phyloP scores from a whole-genome alignment of 1,140 invertebrate species.

The Bombus ignitus region DNA sequence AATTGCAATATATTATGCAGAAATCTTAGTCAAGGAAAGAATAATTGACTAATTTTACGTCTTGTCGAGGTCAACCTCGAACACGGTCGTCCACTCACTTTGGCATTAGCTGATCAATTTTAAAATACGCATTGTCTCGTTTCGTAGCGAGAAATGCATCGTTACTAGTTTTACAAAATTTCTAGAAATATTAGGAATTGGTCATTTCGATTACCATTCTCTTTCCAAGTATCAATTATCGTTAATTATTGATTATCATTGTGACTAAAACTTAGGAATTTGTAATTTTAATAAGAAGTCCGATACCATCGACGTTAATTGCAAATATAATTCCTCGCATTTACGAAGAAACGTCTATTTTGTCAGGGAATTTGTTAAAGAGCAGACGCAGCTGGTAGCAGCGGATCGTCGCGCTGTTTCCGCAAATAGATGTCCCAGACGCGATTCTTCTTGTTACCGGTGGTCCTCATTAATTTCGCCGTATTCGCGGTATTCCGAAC shows the following conservation, averaged over 20 bases:
- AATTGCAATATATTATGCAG: background rate
- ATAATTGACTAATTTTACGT: background rate
- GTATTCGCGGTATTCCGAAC: conserved; percentile 16
- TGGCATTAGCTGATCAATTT: too few species aligned
- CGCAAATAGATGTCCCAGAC: conserved; percentile 13
- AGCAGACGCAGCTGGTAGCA: background rate
- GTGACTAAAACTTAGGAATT: too few species aligned
- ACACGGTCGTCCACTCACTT: too few species aligned
- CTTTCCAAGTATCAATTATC: too few species aligned
- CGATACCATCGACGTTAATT: background rate
- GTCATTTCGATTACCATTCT: too few species aligned
- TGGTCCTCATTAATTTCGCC: conserved; percentile 38
- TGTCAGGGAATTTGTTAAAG: background rate
- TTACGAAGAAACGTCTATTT: background rate
- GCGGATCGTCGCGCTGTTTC: background rate
- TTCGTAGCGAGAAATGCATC: too few species aligned
- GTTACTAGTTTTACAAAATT: too few species aligned
- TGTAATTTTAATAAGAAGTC: background rate
- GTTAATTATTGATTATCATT: too few species aligned
- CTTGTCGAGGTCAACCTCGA: background rate
- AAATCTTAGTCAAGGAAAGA: background rate
- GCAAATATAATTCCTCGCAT: background rate
- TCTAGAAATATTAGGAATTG: too few species aligned
- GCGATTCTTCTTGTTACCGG: conserved; percentile 15
- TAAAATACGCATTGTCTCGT: too few species aligned